Evolutionary conservation across 2,113 vertebrate genomes (phyloP).

Genomic region (Scophthalmus maximus): DNA sequence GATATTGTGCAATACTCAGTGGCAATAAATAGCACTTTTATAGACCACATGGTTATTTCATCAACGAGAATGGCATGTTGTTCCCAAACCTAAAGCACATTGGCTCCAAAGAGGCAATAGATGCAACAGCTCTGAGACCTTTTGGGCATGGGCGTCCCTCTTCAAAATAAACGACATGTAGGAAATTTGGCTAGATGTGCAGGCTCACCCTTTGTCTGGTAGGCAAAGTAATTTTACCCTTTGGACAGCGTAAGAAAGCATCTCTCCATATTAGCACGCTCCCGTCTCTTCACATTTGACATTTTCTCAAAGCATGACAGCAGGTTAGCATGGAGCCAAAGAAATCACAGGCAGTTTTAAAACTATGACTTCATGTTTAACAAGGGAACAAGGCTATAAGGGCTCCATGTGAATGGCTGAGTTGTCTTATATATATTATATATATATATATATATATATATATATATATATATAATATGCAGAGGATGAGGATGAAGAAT

Average conservation of each 20-base stretch:
- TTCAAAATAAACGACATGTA: slow-evolving; percentile 16
- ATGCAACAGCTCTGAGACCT: not conserved
- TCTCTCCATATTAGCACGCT: slow-evolving; percentile 20
- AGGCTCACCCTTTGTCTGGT: not conserved
- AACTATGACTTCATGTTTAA: slow-evolving; percentile 55
- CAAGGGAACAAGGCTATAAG: slow-evolving; percentile 40
- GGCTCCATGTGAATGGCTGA: slow-evolving; percentile 31
- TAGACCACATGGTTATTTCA: slow-evolving; percentile 39
- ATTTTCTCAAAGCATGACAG: slow-evolving; percentile 44
- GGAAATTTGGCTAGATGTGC: slow-evolving; percentile 20
- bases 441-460: too few relatives aligned
- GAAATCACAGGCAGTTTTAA: slow-evolving; percentile 41
- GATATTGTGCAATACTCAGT: slow-evolving; percentile 1
- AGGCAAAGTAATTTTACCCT: slow-evolving; percentile 7
- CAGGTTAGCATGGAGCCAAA: slow-evolving; percentile 48
- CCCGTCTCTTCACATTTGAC: slow-evolving; percentile 30
- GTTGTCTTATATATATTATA: slow-evolving; percentile 36
- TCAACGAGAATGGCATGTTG: not conserved
- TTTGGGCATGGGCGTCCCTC: slow-evolving; percentile 1
- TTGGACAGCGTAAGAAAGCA: not conserved
- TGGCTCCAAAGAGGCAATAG: slow-evolving; percentile 27
- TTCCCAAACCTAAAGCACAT: slow-evolving; percentile 9
- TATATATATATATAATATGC: slow-evolving; percentile 28
- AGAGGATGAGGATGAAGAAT: slow-evolving; percentile 27
- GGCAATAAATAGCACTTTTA: not conserved